A percentile compares a stretch with the other conserved stretches of the same genome.
Conservation (phyloP, 2,113 vertebrate species). For the Gallinago undulata region DNA sequence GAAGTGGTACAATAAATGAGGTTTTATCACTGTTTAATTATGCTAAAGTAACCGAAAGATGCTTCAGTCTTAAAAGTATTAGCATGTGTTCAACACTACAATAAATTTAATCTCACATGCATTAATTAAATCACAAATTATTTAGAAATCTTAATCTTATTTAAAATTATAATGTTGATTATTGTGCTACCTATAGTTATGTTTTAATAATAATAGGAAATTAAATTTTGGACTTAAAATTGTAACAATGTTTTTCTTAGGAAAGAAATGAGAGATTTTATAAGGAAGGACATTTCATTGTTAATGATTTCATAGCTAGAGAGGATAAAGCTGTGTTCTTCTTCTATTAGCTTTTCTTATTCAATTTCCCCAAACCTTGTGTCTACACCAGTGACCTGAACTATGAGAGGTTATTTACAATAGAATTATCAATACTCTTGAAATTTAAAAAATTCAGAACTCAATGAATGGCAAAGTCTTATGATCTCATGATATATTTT, state of each 20-base stretch:
- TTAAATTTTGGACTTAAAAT: constrained; percentile 71
- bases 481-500: constrained; percentile 25
- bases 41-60: not conserved
- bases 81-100: not conserved
- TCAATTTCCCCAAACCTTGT: constrained; percentile 80
- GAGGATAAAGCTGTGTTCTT: constrained; percentile 77
- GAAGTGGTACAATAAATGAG: not conserved
- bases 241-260: constrained; percentile 75
- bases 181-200: constrained; percentile 46
- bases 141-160: constrained; percentile 36
- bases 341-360: constrained; percentile 82
- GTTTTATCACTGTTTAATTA: not conserved
- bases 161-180: constrained; percentile 69
- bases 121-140: constrained; percentile 42
- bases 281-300: constrained; percentile 80
- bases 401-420: constrained; percentile 86
- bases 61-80: not conserved
- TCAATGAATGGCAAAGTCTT: constrained; percentile 65
- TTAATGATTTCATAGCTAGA: constrained; percentile 85
- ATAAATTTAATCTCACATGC: not conserved
- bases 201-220: constrained; percentile 80
- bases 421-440: constrained; percentile 81
- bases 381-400: constrained; percentile 84
- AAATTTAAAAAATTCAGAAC: constrained; percentile 83
- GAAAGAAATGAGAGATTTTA: constrained; percentile 82